These are phyloP conservation scores for Petaurus breviceps DNA, from an alignment of 2,113 vertebrate genomes.

Conservation along the genomic window DNA sequence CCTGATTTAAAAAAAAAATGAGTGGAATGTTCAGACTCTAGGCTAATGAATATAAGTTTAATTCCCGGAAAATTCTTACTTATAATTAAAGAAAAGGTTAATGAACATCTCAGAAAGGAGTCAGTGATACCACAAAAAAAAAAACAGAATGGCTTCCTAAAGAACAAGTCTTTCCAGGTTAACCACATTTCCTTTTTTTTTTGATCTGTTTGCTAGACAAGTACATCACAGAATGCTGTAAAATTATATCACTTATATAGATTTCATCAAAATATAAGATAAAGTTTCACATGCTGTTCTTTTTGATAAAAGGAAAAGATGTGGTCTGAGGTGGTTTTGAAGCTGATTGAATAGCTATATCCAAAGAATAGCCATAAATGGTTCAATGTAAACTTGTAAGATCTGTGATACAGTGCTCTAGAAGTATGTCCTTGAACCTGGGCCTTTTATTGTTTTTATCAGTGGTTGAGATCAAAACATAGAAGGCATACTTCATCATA, in stretches of 20 bases:
- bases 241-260: not conserved
- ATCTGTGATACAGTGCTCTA: too few species aligned
- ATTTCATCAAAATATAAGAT: not conserved
- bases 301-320: not conserved
- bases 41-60: not conserved
- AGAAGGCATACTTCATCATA: not conserved
- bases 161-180: not conserved
- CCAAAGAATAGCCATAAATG: not conserved
- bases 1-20: not conserved
- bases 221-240: not conserved
- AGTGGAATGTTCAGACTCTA: not conserved
- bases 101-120: not conserved
- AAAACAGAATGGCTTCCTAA: not conserved
- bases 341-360: not conserved
- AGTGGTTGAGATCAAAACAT: not conserved
- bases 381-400: not conserved
- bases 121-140: not conserved
- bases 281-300: not conserved
- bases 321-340: not conserved
- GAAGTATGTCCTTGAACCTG: not conserved
- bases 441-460: not conserved
- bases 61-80: not conserved
- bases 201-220: not conserved
- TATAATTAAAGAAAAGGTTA: not conserved
- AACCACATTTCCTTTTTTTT: not conserved